Conservation (phyloP, 2,888 invertebrate species). For the Anaspis maculata region DNA sequence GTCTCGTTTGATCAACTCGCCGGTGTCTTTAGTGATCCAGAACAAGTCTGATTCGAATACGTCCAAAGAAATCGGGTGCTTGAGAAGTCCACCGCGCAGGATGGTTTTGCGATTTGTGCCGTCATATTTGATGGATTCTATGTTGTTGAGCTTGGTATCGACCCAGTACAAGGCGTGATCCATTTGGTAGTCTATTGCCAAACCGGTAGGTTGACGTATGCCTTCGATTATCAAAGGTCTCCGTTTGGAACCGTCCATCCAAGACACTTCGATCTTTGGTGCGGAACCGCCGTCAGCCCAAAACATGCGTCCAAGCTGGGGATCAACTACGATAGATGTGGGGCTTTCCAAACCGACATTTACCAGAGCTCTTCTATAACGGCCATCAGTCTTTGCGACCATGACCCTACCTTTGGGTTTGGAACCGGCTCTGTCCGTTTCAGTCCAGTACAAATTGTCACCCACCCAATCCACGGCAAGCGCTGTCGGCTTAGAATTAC, state of each 20-base stretch:
- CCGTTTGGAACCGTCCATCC: slow-evolving; percentile 94
- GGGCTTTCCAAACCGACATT: slow-evolving; percentile 76
- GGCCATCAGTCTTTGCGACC: slow-evolving; percentile 82
- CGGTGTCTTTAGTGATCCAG: slow-evolving; percentile 87
- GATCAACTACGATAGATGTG: slow-evolving; percentile 81
- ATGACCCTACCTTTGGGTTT: slow-evolving; percentile 74
- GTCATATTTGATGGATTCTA: slow-evolving; percentile 78
- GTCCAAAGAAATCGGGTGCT: slow-evolving; percentile 80
- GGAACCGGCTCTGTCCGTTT: slow-evolving; percentile 65
- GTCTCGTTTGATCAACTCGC: slow-evolving; percentile 82
- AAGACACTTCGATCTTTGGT: slow-evolving; percentile 89
- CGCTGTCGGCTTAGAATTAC: slow-evolving; percentile 76
- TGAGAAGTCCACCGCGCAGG: slow-evolving; percentile 62
- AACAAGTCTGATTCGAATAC: slow-evolving; percentile 89
- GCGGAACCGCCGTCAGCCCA: slow-evolving; percentile 90
- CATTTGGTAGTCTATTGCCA: slow-evolving; percentile 86
- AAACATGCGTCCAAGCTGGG: slow-evolving; percentile 76
- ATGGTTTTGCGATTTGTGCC: slow-evolving; percentile 68
- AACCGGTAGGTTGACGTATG: slow-evolving; percentile 78
- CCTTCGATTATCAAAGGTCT: slow-evolving; percentile 69
- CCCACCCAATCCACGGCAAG: slow-evolving; percentile 91
- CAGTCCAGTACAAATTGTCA: slow-evolving; percentile 92
- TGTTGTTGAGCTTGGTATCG: slow-evolving; percentile 84
- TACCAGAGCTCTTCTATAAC: slow-evolving; percentile 76
- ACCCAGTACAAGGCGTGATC: slow-evolving; percentile 91